phyloP scores from a whole-genome alignment of 2,888 invertebrate species.

The Troides helena region DNA sequence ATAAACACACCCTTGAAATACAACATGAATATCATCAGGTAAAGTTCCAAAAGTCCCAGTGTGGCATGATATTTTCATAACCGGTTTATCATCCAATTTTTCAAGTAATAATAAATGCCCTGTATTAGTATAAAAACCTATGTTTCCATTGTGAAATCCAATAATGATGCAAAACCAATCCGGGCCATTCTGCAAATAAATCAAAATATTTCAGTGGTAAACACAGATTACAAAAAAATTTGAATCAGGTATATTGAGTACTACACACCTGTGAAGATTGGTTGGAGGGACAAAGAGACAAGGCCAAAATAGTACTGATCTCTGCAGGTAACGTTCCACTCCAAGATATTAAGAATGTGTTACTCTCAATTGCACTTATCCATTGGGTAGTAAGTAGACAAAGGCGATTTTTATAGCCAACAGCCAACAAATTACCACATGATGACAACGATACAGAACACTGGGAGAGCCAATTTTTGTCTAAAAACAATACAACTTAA shows the following conservation, averaged over 20 bases:
- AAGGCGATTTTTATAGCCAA: constrained; percentile 63
- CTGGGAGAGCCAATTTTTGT: constrained; percentile 67
- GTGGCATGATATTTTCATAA: constrained; percentile 89
- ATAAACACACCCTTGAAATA: constrained; percentile 86
- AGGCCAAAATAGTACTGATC: constrained; percentile 57
- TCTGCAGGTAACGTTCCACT: constrained; percentile 69
- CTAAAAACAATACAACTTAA: constrained; percentile 45
- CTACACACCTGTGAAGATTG: constrained; percentile 70
- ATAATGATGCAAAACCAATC: constrained; percentile 97
- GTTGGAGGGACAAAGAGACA: constrained; percentile 68
- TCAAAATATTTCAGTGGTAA: neutral
- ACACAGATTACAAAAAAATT: neutral
- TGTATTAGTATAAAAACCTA: constrained; percentile 93
- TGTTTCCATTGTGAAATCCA: constrained; percentile 91
- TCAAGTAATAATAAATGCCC: constrained; percentile 91
- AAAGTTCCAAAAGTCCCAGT: constrained; percentile 76
- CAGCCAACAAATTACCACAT: constrained; percentile 67
- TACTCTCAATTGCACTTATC: constrained; percentile 68
- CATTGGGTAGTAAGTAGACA: constrained; percentile 70
- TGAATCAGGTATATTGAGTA: no score
- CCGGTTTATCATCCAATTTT: constrained; percentile 90
- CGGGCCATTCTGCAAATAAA: constrained; percentile 80
- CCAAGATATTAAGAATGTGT: constrained; percentile 71
- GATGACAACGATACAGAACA: constrained; percentile 69
- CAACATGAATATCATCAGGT: constrained; percentile 86